Conservation (phyloP, 2,113 vertebrate species). For the Lichenostomus cassidix region DNA sequence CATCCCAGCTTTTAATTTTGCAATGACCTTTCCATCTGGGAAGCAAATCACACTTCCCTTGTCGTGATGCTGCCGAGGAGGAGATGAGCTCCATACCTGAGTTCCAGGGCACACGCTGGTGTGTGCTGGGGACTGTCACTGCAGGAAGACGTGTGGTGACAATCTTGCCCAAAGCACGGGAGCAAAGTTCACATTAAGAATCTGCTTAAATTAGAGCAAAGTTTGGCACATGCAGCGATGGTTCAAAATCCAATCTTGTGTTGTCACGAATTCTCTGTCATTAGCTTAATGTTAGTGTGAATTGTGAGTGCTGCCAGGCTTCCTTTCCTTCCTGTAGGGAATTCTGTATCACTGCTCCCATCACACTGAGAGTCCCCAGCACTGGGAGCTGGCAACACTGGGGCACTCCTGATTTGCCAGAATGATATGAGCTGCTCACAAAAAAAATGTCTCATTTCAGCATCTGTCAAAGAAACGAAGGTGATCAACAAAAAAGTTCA, state of each 20-base stretch:
- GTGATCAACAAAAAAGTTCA: slow-evolving; percentile 26
- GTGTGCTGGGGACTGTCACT: neutral
- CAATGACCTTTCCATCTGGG: neutral
- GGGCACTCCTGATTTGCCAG: neutral
- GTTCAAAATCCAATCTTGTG: neutral
- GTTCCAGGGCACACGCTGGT: neutral
- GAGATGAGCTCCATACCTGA: neutral
- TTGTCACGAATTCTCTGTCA: neutral
- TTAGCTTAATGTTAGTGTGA: neutral
- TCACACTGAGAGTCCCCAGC: neutral
- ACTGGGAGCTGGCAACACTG: neutral
- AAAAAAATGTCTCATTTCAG: neutral
- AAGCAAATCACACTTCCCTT: neutral
- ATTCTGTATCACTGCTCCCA: neutral
- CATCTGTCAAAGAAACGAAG: slow-evolving; percentile 53
- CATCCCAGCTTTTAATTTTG: neutral
- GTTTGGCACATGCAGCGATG: neutral
- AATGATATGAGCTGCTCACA: neutral
- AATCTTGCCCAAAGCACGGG: slow-evolving; percentile 24
- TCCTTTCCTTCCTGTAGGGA: slow-evolving; percentile 10
- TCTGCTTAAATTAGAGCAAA: neutral
- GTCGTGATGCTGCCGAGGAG: neutral
- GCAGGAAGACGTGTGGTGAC: neutral
- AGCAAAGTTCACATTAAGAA: neutral
- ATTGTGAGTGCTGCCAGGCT: neutral